Base-by-base conservation (phyloP, 2,797 vertebrate species). In the Graptemys geographica region DNA sequence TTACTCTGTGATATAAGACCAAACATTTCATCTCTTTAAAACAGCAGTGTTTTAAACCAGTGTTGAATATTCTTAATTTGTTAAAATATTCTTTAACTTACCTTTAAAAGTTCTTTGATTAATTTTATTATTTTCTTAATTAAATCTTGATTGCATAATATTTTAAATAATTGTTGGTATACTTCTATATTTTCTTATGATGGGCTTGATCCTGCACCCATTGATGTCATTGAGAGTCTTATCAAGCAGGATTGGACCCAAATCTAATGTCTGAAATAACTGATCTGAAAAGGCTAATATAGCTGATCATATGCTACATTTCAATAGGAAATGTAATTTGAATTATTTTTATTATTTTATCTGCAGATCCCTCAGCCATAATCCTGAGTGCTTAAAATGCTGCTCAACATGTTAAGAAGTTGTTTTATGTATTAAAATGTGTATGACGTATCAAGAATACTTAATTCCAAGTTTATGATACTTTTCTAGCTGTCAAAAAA, bases 141-240 rank as follows among this genome's bases (percentile, higher is more conserved):
- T n/a, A 80, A n/a, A 19, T 94, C 83, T 53, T 51, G 72, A 90
- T 96, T 90, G 86, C 69, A 5, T 95, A 96, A 95, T 84, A 1
- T 85, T 62, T 81, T 81, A 93, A 82, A 78, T 87, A 92, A 86
- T 89, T 51, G 8, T 69, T 93, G 84, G n/a, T 83, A 79, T 94
- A 47, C 83, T 78, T 83, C 27, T 3, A 18, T 92, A 88, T 89
- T 88, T 89, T 49, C 59, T 2, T 0, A 37, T 84, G 86, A 81
- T 81, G 89, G 81, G 83, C 76, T 5, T 69, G 59, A 79, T 86
- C 85, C 59, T 88, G 84, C 49, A n/a, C 0, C 84, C 7, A 1
- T 12, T 78, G 87, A 92, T 94, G 74, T 53, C 37, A 79, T 52
- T 78, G 82, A 31, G 83, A 89, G 52, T 90, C 95, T 79, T 95